Evolutionary conservation across 2,888 invertebrate genomes (phyloP).

Genomic region (Chloroclysta siterata): DNA sequence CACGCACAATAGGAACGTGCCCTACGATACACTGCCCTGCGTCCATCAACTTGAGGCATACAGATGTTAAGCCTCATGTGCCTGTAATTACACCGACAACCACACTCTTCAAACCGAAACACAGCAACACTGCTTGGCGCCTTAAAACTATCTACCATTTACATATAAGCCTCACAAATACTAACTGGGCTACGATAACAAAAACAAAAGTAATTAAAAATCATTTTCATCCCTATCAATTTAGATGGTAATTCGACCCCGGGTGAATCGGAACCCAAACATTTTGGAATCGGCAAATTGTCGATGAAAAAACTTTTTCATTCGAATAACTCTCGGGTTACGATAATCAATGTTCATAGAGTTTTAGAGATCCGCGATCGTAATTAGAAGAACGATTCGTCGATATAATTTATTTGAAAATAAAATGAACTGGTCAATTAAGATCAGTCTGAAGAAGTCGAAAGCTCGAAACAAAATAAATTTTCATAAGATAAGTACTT

Average conservation of each 20-base stretch:
- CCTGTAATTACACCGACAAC: too few species aligned
- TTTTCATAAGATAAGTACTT: too few species aligned
- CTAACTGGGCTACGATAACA: constrained; percentile 26
- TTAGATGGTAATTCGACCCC: constrained; percentile 41
- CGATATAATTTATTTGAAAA: too few species aligned
- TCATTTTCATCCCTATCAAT: constrained; percentile 39
- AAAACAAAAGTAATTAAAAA: constrained; percentile 45
- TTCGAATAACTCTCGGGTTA: constrained; percentile 36
- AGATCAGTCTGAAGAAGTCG: too few species aligned
- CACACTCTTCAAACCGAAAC: too few species aligned
- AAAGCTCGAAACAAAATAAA: too few species aligned
- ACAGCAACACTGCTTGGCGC: too few species aligned
- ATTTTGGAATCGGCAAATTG: constrained; percentile 40
- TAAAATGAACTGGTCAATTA: too few species aligned
- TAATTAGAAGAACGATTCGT: constrained; percentile 13
- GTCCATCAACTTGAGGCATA: too few species aligned
- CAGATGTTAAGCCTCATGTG: too few species aligned
- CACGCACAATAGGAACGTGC: too few species aligned
- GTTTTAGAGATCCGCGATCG: constrained; percentile 29
- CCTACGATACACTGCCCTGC: too few species aligned
- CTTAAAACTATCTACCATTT: constrained; percentile 59
- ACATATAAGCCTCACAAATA: constrained; percentile 13
- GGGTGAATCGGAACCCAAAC: constrained; percentile 36
- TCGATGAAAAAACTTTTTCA: constrained; percentile 43
- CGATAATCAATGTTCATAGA: constrained; percentile 42